phyloP scores from a whole-genome alignment of 2,113 vertebrate genomes.

The Lonchura striata region DNA sequence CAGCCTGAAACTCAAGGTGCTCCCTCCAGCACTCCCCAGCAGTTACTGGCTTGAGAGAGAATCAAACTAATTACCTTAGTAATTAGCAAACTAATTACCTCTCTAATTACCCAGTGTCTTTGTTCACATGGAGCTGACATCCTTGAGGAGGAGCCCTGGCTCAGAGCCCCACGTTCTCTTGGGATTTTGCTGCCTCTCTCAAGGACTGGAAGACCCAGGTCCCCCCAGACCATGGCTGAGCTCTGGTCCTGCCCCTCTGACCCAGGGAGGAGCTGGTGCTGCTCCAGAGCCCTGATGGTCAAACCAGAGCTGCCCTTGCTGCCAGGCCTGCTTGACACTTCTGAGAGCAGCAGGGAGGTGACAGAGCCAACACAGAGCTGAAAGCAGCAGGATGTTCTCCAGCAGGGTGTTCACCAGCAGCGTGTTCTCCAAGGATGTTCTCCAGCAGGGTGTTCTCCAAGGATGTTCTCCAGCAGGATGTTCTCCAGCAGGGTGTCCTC shows the following conservation, averaged over 20 bases:
- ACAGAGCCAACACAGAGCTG: background rate
- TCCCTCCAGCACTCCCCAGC: constrained; percentile 37
- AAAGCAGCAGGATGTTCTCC: background rate
- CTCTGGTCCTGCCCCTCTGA: background rate
- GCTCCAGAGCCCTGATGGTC: background rate
- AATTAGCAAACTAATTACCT: constrained; percentile 70
- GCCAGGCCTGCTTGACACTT: background rate
- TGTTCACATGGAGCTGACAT: constrained; percentile 3
- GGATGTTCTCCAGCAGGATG: too few relatives aligned
- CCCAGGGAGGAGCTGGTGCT: background rate
- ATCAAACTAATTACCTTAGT: constrained; percentile 65
- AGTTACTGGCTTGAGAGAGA: constrained; percentile 52
- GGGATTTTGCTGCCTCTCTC: background rate
- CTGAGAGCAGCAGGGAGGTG: background rate
- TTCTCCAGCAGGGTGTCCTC: too few relatives aligned
- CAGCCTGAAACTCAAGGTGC: background rate
- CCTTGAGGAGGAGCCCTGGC: constrained; percentile 9
- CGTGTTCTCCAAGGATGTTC: background rate
- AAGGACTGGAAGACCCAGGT: background rate
- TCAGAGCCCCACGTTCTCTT: background rate
- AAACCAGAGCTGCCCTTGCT: background rate
- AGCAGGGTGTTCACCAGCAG: background rate
- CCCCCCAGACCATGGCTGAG: accelerated
- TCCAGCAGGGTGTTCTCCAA: background rate
- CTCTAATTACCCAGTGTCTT: constrained; percentile 52